Percentiles rank a stretch among this genome's conserved stretches.
These are phyloP conservation scores for Blastobasis lacticolella DNA, from an alignment of 2,888 invertebrate genomes.

Conservation along the genomic window DNA sequence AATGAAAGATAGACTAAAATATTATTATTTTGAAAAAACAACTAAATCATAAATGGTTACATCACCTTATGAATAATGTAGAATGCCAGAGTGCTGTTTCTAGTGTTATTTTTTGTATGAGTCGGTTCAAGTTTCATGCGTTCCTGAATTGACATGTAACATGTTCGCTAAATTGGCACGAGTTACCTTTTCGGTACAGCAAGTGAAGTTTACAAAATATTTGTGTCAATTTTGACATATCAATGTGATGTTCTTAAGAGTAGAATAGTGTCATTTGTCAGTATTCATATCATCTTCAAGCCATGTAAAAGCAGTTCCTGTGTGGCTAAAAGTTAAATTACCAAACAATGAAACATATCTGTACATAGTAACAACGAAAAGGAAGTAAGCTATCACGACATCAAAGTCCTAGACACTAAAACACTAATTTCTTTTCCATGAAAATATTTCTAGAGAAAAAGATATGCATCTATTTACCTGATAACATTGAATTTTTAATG, in stretches of 20 bases:
- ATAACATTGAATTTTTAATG: slow-evolving; percentile 49
- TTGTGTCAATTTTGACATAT: slow-evolving; percentile 16
- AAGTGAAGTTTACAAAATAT: slow-evolving; percentile 22
- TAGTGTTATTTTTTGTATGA: slow-evolving; percentile 26
- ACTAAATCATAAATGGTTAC: slow-evolving; percentile 42
- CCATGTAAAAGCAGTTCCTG: too few species aligned
- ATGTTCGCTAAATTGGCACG: neutral
- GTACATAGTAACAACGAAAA: slow-evolving; percentile 29
- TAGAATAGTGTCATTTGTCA: slow-evolving; percentile 36
- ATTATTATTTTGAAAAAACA: slow-evolving; percentile 27
- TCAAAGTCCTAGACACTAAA: slow-evolving; percentile 61
- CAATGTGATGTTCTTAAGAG: slow-evolving; percentile 6
- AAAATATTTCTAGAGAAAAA: slow-evolving; percentile 71
- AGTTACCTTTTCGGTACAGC: slow-evolving; percentile 1
- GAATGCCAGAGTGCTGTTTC: slow-evolving; percentile 52
- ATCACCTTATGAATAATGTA: slow-evolving; percentile 38
- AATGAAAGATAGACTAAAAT: slow-evolving; percentile 43
- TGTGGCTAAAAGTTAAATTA: slow-evolving; percentile 6
- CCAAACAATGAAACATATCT: slow-evolving; percentile 21
- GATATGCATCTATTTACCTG: slow-evolving; percentile 72
- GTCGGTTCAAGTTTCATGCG: neutral
- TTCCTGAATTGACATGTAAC: neutral
- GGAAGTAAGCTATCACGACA: slow-evolving; percentile 64
- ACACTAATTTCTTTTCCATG: slow-evolving; percentile 57
- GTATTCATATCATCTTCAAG: slow-evolving; percentile 8